Conservation (phyloP, 2,797 vertebrate genomes). For the Tauraco hartlaubi region DNA sequence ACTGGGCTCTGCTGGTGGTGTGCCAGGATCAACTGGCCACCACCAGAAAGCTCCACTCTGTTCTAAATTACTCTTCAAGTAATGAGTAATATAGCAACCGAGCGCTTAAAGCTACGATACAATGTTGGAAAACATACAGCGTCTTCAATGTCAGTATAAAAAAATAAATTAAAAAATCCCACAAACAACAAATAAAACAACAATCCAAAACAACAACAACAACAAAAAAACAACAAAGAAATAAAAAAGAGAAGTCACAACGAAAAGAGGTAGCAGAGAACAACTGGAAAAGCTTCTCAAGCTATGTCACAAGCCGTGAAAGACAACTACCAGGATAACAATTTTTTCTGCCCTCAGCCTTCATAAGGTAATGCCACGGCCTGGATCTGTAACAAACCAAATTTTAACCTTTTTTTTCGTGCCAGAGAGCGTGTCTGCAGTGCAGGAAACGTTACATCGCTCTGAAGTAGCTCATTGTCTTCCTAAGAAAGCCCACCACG, state of each 20-base stretch:
- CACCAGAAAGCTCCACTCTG: background rate
- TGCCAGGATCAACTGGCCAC: background rate
- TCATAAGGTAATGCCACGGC: accelerated
- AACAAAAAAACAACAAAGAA: background rate
- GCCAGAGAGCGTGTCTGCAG: accelerated
- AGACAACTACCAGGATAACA: background rate
- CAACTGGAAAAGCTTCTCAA: background rate
- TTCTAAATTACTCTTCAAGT: background rate
- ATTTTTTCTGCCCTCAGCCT: background rate
- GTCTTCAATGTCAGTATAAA: background rate
- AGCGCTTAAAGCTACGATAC: too few relatives aligned
- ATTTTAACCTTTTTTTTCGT: background rate
- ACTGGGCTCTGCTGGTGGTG: background rate
- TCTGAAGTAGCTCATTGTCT: background rate
- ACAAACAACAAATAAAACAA: background rate
- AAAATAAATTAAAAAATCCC: background rate
- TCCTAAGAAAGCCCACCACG: background rate
- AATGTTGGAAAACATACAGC: background rate
- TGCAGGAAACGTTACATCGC: accelerated
- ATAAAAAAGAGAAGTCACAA: accelerated
- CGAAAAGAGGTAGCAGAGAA: accelerated
- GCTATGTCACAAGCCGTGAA: background rate
- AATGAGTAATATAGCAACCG: accelerated
- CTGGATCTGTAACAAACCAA: accelerated
- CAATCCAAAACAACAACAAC: background rate